Percentiles rank a stretch among this genome's conserved stretches.
These are phyloP conservation scores for Zenarchopterus dispar DNA, from an alignment of 2,797 vertebrate genomes.

Conservation along the genomic window DNA sequence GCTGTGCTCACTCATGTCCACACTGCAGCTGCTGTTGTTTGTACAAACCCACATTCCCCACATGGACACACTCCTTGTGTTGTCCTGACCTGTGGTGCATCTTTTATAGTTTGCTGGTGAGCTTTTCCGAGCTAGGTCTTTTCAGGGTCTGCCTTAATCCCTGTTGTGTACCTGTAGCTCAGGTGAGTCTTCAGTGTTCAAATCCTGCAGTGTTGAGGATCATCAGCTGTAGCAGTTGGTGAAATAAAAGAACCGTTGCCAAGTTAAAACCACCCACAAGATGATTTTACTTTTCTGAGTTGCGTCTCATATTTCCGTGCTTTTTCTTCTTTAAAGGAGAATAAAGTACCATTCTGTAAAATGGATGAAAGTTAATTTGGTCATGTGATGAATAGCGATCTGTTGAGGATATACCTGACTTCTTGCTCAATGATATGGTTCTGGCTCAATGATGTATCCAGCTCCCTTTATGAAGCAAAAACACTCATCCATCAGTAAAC, in stretches of 20 bases:
- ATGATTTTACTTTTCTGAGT: no score
- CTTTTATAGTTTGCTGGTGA: constrained; percentile 21
- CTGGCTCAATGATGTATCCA: no score
- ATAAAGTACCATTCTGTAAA: no score
- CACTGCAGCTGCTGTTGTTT: not conserved
- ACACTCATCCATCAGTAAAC: no score
- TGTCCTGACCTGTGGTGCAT: not conserved
- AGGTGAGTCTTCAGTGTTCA: constrained; percentile 3
- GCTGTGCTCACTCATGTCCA: not conserved
- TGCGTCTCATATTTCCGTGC: no score
- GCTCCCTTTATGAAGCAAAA: no score
- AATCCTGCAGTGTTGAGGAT: not conserved
- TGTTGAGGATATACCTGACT: no score
- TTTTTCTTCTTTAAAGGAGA: no score
- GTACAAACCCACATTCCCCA: not conserved
- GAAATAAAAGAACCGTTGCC: not conserved
- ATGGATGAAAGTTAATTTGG: no score
- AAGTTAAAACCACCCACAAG: no score
- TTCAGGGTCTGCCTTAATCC: constrained; percentile 32
- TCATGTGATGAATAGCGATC: no score
- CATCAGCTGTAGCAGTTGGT: constrained; percentile 2
- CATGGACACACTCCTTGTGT: not conserved
- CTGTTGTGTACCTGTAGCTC: constrained; percentile 46
- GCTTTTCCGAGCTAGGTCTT: not conserved
- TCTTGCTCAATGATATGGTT: no score